phyloP scores from a whole-genome alignment of 2,888 invertebrate genomes.

The Cancer borealis region DNA sequence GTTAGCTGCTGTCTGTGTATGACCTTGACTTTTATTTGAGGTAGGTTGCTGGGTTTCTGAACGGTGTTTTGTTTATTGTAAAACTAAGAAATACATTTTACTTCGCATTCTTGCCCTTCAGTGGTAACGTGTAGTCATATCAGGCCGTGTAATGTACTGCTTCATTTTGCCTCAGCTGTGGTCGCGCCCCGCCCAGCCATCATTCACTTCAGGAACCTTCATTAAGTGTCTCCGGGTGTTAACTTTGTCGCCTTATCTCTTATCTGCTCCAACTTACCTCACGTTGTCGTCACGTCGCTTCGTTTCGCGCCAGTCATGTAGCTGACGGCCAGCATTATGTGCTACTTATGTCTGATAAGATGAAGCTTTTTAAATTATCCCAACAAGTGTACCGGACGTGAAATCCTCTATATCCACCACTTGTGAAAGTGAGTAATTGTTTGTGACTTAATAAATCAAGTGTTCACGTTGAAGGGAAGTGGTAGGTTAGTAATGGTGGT shows the following conservation, averaged over 20 bases:
- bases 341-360: neutral
- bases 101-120: neutral
- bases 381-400: too few species aligned
- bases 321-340: neutral
- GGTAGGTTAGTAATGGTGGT: too few species aligned
- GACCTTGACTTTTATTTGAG: constrained; percentile 17
- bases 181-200: neutral
- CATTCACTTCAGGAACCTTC: neutral
- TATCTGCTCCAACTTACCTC: neutral
- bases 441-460: too few species aligned
- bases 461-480: too few species aligned
- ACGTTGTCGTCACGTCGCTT: neutral
- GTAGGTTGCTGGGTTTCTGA: neutral
- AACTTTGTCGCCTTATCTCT: neutral
- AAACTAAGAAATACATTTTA: neutral
- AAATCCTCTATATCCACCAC: too few species aligned
- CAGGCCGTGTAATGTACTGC: neutral
- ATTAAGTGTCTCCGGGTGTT: neutral
- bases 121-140: neutral
- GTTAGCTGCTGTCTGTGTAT: neutral
- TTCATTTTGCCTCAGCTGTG: neutral
- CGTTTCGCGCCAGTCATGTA: neutral
- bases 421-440: too few species aligned
- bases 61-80: neutral
- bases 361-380: neutral